These are phyloP conservation scores for Rhagologus leucostigma DNA, from an alignment of 2,113 vertebrate species.

Conservation along the genomic window DNA sequence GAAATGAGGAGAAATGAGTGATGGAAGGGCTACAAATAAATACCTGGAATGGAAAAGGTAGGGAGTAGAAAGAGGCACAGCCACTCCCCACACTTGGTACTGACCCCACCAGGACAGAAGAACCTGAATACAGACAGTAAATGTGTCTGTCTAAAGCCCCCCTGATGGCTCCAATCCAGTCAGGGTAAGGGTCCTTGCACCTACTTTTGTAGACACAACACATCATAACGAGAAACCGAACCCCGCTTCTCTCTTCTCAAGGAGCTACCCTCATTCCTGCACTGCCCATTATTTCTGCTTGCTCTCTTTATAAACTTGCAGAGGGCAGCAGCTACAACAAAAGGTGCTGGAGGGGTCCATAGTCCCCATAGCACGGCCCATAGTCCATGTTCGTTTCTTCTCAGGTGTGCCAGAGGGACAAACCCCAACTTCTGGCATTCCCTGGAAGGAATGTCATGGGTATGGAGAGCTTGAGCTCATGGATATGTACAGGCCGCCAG, in stretches of 20 bases:
- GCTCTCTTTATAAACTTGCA: background rate
- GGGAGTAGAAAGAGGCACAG: background rate
- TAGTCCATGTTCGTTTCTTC: background rate
- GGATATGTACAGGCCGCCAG: background rate
- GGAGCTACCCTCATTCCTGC: background rate
- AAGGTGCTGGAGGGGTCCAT: background rate
- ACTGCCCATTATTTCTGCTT: background rate
- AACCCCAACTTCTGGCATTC: background rate
- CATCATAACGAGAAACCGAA: background rate
- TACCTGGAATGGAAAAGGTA: background rate
- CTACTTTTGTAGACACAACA: background rate
- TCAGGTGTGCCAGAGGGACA: background rate
- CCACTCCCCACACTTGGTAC: background rate
- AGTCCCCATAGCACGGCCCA: too few relatives aligned
- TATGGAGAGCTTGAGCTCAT: background rate
- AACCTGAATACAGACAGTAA: background rate
- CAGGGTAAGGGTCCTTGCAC: background rate
- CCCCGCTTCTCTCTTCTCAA: background rate
- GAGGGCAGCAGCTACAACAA: background rate
- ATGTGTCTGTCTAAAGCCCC: background rate
- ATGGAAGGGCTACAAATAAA: background rate
- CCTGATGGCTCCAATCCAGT: background rate
- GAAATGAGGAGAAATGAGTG: background rate
- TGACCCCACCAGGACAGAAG: background rate
- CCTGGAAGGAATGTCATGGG: accelerated